Base-by-base conservation (phyloP, 2,797 vertebrate species). In the Oryzias sinensis region DNA sequence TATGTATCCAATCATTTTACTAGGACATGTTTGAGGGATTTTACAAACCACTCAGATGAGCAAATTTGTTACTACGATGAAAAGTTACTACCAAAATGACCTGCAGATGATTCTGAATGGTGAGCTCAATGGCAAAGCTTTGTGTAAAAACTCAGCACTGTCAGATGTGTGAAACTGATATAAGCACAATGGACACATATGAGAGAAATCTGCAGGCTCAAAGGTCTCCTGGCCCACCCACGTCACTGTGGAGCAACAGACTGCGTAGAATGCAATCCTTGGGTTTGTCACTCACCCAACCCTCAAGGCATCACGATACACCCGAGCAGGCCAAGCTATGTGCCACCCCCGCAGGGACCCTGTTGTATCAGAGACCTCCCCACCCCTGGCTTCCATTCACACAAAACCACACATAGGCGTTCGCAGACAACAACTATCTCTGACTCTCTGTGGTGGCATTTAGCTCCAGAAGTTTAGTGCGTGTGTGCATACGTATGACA, bases 171-270 rank as follows among this genome's bases (percentile, higher is more conserved):
- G 65, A 84, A 84, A 83, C 57, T 70, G 86, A 84, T 87, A 80
- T 67, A 75, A 70, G 50, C 67, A 89, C 86, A 91, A 88, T 89
- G 74, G 49, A 73, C 68, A 77, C 65, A 77, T 73, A 80, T 62
- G 54, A 78, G 77, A 70, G 68, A 48, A 70, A 67, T 53, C 56
- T 54, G 54, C 37, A 18, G 76, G 81, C 70, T 89, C 86, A 91
- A 80, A 90, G 89, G 84, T 87, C 81, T 82, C 71, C 70, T 76
- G 69, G 83, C 68, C 84, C 86, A 87, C 89, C 91, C 90, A 92
- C 88, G 72, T 89, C 87, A 86, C 76, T 75, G 68, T 57, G 82
- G 72, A 61, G 77, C 55, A 76, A 65, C 60, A 55, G 79, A 80
- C 70, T 72, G 62, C 44, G 71, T 59, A 73, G 83, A 89, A 87